Conservation (phyloP, 2,113 vertebrate species). For the Nesoenas mayeri region DNA sequence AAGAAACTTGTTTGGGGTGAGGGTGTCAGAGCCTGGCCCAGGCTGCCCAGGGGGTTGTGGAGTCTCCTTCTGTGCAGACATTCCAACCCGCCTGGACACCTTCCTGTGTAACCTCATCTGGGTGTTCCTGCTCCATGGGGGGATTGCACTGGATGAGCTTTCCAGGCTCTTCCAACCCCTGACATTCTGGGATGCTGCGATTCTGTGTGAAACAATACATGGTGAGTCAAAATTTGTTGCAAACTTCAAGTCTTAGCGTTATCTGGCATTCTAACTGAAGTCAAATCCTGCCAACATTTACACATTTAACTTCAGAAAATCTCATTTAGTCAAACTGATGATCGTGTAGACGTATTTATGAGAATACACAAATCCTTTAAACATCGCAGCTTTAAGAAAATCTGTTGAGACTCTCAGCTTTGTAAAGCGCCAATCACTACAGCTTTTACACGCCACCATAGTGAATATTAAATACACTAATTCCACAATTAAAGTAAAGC, state of each 20-base stretch:
- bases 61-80: no score
- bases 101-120: no score
- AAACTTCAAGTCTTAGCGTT: not conserved
- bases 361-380: not conserved
- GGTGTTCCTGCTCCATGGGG: no score
- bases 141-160: no score
- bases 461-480: not conserved
- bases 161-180: no score
- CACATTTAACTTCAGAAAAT: not conserved
- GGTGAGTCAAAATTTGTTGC: not conserved
- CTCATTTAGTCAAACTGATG: not conserved
- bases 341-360: not conserved
- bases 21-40: no score
- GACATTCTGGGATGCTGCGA: no score
- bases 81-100: no score
- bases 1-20: no score
- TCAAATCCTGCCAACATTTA: not conserved
- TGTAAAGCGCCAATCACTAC: not conserved
- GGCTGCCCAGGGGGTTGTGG: no score
- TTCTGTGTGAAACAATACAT: not conserved
- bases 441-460: not conserved
- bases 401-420: not conserved
- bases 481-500: not conserved
- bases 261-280: not conserved
- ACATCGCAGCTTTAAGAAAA: not conserved